phyloP scores from a whole-genome alignment of 92 coral and sea anemone species.

The Paragorgia papillata region DNA sequence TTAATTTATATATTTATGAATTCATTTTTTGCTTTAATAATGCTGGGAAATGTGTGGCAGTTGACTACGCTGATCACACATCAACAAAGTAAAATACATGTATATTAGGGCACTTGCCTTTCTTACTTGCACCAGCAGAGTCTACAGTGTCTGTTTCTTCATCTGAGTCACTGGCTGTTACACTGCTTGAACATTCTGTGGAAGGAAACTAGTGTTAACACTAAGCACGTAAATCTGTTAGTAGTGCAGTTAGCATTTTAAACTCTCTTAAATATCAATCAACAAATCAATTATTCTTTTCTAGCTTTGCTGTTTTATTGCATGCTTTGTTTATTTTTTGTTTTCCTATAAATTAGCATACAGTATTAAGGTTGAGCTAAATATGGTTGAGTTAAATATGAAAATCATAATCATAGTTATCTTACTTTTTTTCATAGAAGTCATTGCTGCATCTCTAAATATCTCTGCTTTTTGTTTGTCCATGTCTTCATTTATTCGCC shows the following conservation, averaged over 20 bases:
- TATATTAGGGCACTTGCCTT: conserved; percentile 1
- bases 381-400: no score
- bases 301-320: no score
- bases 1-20: no score
- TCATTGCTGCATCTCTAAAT: conserved; percentile 66
- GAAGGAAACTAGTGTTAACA: no score
- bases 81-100: background rate
- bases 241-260: no score
- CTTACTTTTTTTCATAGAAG: conserved; percentile 63
- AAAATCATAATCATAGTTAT: conserved; percentile 9
- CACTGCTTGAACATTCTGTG: background rate
- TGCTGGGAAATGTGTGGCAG: background rate
- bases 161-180: conserved; percentile 8
- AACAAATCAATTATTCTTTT: no score
- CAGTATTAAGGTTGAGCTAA: no score
- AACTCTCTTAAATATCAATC: no score
- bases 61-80: background rate
- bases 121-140: conserved; percentile 10
- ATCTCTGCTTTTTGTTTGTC: conserved; percentile 46
- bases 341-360: no score
- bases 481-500: conserved; percentile 42
- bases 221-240: no score
- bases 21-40: no score
- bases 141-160: background rate
- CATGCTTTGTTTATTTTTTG: no score